phyloP scores from a whole-genome alignment of 2,888 invertebrate genomes.

The Leucoptera coffeella region DNA sequence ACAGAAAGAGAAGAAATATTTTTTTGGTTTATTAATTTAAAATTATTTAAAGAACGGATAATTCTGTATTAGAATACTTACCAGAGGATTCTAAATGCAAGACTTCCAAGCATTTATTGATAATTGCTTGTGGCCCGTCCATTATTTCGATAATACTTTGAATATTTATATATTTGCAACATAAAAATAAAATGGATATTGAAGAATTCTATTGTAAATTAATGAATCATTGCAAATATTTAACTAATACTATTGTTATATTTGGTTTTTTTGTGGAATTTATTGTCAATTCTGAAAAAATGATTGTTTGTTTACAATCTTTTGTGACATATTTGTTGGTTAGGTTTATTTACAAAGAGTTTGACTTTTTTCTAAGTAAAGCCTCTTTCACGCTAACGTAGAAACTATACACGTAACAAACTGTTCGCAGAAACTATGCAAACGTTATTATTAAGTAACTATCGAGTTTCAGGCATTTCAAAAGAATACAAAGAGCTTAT shows the following conservation, averaged over 20 bases:
- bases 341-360: too few species aligned
- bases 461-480: too few species aligned
- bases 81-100: slow-evolving; percentile 27
- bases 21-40: not conserved
- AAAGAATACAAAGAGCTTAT: too few species aligned
- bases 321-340: too few species aligned
- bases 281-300: not conserved
- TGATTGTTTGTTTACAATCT: too few species aligned
- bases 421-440: too few species aligned
- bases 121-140: slow-evolving; percentile 2
- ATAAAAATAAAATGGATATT: not conserved
- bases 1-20: not conserved
- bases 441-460: too few species aligned
- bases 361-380: too few species aligned
- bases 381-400: too few species aligned
- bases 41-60: slow-evolving; percentile 1
- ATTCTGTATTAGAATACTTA: slow-evolving; percentile 8
- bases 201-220: not conserved
- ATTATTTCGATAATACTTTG: slow-evolving; percentile 2
- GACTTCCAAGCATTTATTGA: slow-evolving; percentile 14
- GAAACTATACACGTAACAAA: too few species aligned
- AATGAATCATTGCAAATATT: not conserved
- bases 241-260: too few species aligned
- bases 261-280: not conserved
- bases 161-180: not conserved